Percentiles rank a stretch among this genome's conserved stretches.
These are phyloP conservation scores for Antechinus stuartii DNA, from an alignment of 2,113 vertebrate species.

Conservation along the genomic window DNA sequence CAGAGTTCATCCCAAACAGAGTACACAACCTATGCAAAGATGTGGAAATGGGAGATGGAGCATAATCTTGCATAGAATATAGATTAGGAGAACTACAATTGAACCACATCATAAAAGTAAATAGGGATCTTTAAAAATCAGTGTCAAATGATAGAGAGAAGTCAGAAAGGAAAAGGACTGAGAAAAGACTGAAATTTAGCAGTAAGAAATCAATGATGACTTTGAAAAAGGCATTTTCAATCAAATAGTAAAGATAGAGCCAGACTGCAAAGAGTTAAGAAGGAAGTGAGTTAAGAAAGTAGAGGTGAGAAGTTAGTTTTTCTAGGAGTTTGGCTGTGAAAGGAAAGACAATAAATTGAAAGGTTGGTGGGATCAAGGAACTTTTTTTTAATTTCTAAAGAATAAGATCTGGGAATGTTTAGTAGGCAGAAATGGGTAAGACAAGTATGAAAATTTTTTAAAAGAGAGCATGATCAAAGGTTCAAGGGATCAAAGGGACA, in stretches of 20 bases:
- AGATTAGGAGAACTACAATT: neutral
- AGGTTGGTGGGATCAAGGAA: neutral
- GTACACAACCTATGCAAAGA: too few relatives aligned
- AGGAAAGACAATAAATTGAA: neutral
- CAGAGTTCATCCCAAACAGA: too few relatives aligned
- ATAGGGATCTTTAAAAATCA: neutral
- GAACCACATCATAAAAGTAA: neutral
- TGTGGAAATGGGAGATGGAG: too few relatives aligned
- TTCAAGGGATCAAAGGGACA: neutral
- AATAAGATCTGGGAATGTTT: neutral
- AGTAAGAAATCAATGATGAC: neutral
- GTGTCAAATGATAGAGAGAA: neutral
- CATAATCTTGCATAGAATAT: neutral
- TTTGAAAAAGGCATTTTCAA: neutral
- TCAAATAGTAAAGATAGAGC: neutral
- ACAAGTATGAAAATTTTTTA: neutral
- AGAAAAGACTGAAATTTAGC: too few relatives aligned
- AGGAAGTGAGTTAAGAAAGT: neutral
- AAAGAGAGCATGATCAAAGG: neutral
- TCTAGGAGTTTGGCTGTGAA: neutral
- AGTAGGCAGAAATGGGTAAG: neutral
- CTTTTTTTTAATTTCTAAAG: neutral
- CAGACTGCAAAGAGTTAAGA: neutral
- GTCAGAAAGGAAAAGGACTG: neutral
- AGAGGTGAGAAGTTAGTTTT: neutral